These are phyloP conservation scores for Cerceris rybyensis DNA, from an alignment of 2,888 invertebrate genomes.

Conservation along the genomic window DNA sequence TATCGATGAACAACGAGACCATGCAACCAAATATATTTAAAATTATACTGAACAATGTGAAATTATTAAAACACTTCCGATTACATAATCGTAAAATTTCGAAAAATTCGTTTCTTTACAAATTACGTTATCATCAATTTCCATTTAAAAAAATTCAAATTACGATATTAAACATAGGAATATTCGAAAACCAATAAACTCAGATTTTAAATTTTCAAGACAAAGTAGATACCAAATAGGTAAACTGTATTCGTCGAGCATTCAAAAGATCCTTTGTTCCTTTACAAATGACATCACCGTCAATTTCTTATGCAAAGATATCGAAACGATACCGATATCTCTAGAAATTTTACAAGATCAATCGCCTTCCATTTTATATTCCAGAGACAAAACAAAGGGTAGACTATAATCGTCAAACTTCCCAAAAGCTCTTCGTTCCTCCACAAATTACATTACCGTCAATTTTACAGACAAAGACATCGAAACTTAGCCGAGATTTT, in stretches of 20 bases:
- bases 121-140: background rate
- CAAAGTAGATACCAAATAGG: no score
- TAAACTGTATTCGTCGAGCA: background rate
- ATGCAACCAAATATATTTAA: no score
- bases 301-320: background rate
- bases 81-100: background rate
- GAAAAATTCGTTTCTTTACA: background rate
- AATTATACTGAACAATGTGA: no score
- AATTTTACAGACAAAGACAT: background rate
- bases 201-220: no score
- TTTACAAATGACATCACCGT: background rate
- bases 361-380: no score
- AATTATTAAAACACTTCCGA: no score
- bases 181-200: background rate
- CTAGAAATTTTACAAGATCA: background rate
- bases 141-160: background rate
- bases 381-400: no score
- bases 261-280: background rate
- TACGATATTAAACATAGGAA: background rate
- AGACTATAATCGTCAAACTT: background rate
- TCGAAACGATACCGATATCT: background rate
- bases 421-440: background rate
- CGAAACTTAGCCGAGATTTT: background rate
- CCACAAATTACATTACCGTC: background rate
- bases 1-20: no score